Conservation (phyloP, 2,888 invertebrate species). For the Lycophotia porphyrea region DNA sequence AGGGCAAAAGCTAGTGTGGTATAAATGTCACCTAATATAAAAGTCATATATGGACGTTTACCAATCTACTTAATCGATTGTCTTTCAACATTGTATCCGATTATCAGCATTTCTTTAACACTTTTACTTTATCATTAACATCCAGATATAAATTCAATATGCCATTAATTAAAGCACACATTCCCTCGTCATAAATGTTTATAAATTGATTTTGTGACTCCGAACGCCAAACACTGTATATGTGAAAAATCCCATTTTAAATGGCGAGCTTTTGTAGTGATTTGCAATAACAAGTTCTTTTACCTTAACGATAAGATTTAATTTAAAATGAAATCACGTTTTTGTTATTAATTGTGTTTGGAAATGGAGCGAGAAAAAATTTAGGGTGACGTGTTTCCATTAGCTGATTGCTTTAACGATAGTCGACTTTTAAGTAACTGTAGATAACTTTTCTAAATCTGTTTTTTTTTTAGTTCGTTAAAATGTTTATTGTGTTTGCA, state of each 20-base stretch:
- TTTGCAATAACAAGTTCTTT: constrained; percentile 47
- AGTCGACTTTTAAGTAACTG: constrained; percentile 53
- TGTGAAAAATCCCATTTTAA: constrained; percentile 45
- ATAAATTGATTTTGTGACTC: constrained; percentile 46
- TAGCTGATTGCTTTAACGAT: constrained; percentile 64
- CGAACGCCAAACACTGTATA: constrained; percentile 38
- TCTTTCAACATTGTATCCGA: constrained; percentile 3
- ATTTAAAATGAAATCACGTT: constrained; percentile 43
- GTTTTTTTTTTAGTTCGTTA: constrained; percentile 27
- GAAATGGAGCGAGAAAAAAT: constrained; percentile 55
- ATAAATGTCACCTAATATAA: background rate
- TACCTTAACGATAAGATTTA: constrained; percentile 45
- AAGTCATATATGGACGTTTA: background rate
- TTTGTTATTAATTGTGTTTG: constrained; percentile 50
- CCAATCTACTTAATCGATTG: background rate
- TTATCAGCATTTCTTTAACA: constrained; percentile 15
- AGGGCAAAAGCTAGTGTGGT: background rate
- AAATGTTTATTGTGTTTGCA: constrained; percentile 23
- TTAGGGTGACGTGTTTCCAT: constrained; percentile 61
- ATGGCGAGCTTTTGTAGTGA: constrained; percentile 10
- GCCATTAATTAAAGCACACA: constrained; percentile 31
- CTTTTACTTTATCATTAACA: background rate
- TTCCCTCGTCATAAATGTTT: constrained; percentile 30
- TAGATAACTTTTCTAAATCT: constrained; percentile 43
- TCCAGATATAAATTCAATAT: constrained; percentile 33